phyloP scores from a whole-genome alignment of 2,113 vertebrate species.

The Oreochromis niloticus region DNA sequence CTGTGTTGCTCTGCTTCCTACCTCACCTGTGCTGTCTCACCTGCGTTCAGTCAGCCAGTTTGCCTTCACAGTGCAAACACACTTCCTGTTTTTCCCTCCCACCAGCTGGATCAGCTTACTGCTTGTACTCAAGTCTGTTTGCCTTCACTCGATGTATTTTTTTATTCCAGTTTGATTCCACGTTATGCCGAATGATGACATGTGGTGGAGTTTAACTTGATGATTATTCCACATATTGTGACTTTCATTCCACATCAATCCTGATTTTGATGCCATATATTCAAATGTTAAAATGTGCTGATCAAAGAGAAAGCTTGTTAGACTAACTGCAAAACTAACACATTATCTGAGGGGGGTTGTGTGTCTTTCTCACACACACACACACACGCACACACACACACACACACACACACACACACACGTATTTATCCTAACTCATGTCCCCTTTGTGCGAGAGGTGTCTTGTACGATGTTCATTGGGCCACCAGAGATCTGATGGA shows the following conservation, averaged over 20 bases:
- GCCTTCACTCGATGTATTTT: not conserved
- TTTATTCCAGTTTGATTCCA: not conserved
- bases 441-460: not conserved
- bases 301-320: not conserved
- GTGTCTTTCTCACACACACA: not conserved
- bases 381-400: not conserved
- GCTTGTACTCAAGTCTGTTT: not conserved
- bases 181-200: not conserved
- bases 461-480: not conserved
- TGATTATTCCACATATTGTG: not conserved
- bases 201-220: not conserved
- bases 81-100: not conserved
- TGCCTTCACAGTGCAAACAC: not conserved
- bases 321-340: not conserved
- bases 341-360: not conserved
- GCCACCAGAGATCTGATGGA: not conserved
- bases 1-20: not conserved
- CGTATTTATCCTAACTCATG: not conserved
- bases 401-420: not conserved
- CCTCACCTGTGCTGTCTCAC: not conserved
- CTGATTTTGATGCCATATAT: not conserved
- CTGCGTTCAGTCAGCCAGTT: not conserved
- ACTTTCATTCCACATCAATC: not conserved
- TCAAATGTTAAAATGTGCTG: not conserved
- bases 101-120: not conserved